These are phyloP conservation scores for Auanema sp. DNA, from an alignment of 2,888 invertebrate genomes.

Conservation along the genomic window DNA sequence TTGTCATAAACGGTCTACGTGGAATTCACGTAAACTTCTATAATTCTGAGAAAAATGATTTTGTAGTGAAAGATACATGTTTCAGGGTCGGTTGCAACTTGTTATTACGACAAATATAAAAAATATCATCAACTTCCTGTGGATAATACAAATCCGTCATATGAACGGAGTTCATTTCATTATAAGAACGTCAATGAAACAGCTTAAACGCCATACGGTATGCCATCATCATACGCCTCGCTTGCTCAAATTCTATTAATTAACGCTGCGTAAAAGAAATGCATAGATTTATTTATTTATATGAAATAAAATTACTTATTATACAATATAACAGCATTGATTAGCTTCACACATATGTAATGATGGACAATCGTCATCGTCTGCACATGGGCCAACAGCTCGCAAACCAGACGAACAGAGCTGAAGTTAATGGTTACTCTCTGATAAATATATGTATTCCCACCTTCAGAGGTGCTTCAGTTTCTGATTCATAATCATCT, in stretches of 20 bases:
- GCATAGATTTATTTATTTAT: conserved; percentile 5
- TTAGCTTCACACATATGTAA: conserved; percentile 38
- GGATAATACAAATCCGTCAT: too few relatives aligned
- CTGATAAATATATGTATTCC: not conserved
- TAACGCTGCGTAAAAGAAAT: not conserved
- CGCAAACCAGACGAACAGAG: conserved; percentile 34
- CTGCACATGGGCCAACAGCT: conserved; percentile 40
- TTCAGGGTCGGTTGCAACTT: conserved; percentile 29
- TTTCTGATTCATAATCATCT: not conserved
- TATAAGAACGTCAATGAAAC: too few relatives aligned
- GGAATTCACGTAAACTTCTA: not conserved
- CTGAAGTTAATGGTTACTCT: conserved; percentile 17
- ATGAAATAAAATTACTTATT: conserved; percentile 7
- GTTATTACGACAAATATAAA: conserved; percentile 39
- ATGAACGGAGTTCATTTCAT: too few relatives aligned
- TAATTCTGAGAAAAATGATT: too few relatives aligned
- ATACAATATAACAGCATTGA: conserved; percentile 36
- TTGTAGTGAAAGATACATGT: not conserved
- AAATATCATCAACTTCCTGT: conserved; percentile 21
- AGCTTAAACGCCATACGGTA: too few relatives aligned
- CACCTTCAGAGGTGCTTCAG: not conserved
- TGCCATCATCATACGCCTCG: too few relatives aligned
- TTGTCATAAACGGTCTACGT: too few relatives aligned
- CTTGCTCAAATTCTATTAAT: too few relatives aligned
- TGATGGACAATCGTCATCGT: conserved; percentile 42